Conservation (phyloP, 1,140 invertebrate genomes). For the Trichonephila clavipes region DNA sequence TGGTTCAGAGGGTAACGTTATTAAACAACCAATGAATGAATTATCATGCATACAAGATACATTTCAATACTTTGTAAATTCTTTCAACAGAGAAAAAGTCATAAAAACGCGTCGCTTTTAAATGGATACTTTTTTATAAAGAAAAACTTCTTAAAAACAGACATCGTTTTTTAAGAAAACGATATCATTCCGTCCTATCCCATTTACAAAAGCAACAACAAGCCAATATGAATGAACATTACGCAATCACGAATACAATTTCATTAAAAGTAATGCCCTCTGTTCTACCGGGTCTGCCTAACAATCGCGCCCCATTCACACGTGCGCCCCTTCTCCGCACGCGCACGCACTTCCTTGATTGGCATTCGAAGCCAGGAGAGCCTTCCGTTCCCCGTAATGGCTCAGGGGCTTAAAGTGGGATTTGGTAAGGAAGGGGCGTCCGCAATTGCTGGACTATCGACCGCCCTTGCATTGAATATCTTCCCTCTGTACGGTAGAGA, state of each 20-base stretch:
- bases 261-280: background rate
- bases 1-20: too few relatives aligned
- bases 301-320: background rate
- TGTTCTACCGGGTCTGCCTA: background rate
- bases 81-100: too few relatives aligned
- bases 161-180: too few relatives aligned
- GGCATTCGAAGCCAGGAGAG: constrained; percentile 61
- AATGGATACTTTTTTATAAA: too few relatives aligned
- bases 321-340: constrained; percentile 1
- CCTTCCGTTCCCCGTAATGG: constrained; percentile 72
- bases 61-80: too few relatives aligned
- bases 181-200: too few relatives aligned
- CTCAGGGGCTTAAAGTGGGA: constrained; percentile 69
- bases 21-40: too few relatives aligned
- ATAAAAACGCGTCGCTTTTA: too few relatives aligned
- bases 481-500: background rate
- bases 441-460: constrained; percentile 70
- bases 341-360: constrained; percentile 60
- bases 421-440: constrained; percentile 67
- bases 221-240: background rate
- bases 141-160: too few relatives aligned
- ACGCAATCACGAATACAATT: background rate
- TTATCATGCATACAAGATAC: too few relatives aligned
- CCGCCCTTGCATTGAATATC: constrained; percentile 51
- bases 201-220: too few relatives aligned